These are phyloP conservation scores for Gadopsis bispinosus DNA, from an alignment of 2,797 vertebrate species.

Conservation along the genomic window DNA sequence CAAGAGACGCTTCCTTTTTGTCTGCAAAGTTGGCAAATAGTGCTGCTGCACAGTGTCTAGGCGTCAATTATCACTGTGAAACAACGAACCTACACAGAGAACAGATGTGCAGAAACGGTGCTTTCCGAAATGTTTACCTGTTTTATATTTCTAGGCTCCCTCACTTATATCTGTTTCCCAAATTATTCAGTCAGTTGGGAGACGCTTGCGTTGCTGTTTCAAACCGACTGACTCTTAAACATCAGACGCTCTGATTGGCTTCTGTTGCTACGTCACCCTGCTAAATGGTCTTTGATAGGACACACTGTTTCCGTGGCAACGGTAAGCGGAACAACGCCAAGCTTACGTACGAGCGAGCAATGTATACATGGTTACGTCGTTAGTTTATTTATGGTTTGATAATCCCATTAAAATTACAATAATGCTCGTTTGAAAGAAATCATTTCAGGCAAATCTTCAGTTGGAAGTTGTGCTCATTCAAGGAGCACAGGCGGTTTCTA, in stretches of 20 bases:
- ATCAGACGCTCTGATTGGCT: slow-evolving; percentile 75
- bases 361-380: not conserved
- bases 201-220: slow-evolving; percentile 73
- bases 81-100: not conserved
- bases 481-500: not conserved
- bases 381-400: not conserved
- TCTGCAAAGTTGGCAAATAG: not conserved
- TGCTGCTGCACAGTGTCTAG: not conserved
- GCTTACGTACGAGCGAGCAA: not conserved
- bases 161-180: not conserved
- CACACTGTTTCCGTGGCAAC: slow-evolving; percentile 69
- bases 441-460: not conserved
- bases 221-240: slow-evolving; percentile 73
- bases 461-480: not conserved
- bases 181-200: slow-evolving; percentile 55
- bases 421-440: not conserved
- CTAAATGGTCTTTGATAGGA: slow-evolving; percentile 69
- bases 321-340: slow-evolving; percentile 59
- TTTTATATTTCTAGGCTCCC: not conserved
- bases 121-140: slow-evolving; percentile 21
- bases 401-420: not conserved
- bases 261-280: not conserved
- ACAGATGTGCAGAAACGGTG: fast-evolving
- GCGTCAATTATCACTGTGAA: not conserved
- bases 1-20: not conserved